Evolutionary conservation across 2,888 invertebrate species (phyloP).

Genomic region (Mellilla xanthometata): DNA sequence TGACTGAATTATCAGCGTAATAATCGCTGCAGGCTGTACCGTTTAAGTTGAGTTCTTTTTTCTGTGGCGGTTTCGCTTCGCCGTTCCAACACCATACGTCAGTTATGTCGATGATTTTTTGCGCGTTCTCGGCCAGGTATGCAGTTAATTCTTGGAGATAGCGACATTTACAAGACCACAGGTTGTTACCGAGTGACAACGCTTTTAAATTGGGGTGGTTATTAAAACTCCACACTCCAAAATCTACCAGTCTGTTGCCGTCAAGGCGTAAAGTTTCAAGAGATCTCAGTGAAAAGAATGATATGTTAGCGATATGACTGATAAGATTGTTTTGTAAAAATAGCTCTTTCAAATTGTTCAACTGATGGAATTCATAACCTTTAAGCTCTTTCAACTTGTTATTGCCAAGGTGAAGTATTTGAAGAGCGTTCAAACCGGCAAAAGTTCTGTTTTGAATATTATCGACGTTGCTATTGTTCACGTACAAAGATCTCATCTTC

Average conservation of each 20-base stretch:
- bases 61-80: conserved; percentile 88
- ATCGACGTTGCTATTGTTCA: conserved; percentile 92
- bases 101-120: conserved; percentile 89
- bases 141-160: conserved; percentile 92
- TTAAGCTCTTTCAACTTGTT: conserved; percentile 90
- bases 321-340: conserved; percentile 94
- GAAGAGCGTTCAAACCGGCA: conserved; percentile 90
- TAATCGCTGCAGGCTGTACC: conserved; percentile 94
- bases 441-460: conserved; percentile 95
- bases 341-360: conserved; percentile 90
- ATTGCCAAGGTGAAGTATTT: conserved; percentile 92
- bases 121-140: conserved; percentile 91
- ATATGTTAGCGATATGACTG: conserved; percentile 89
- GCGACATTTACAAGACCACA: conserved; percentile 95
- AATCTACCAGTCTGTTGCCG: conserved; percentile 91
- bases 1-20: conserved; percentile 91
- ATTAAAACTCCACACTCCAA: conserved; percentile 90
- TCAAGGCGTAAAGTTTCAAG: conserved; percentile 91
- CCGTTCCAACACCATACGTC: conserved; percentile 92
- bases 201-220: conserved; percentile 87
- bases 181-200: conserved; percentile 90
- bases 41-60: conserved; percentile 91
- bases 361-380: conserved; percentile 92
- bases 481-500: conserved; percentile 92
- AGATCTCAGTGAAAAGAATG: conserved; percentile 89